These are phyloP conservation scores for Acanthococcus lagerstroemiae DNA, from an alignment of 2,888 invertebrate genomes.

Conservation along the genomic window DNA sequence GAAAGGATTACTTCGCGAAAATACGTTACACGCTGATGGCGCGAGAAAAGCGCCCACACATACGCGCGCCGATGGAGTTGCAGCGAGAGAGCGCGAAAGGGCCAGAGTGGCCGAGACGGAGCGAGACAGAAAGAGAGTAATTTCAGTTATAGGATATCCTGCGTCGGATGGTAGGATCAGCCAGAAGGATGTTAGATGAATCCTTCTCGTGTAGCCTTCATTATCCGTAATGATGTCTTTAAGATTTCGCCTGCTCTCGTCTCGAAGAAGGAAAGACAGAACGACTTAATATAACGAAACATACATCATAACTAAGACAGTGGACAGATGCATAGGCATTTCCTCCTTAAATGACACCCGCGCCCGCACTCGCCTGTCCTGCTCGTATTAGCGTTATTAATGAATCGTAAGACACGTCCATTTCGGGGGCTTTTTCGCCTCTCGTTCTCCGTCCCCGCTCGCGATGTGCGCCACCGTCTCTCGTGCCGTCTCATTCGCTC, in stretches of 20 bases:
- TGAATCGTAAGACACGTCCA: slow-evolving; percentile 31
- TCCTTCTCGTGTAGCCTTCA: slow-evolving; percentile 25
- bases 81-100: no score
- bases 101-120: not conserved
- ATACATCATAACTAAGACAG: slow-evolving; percentile 31
- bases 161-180: slow-evolving; percentile 19
- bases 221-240: slow-evolving; percentile 30
- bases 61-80: no score
- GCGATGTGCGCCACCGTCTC: slow-evolving; percentile 1
- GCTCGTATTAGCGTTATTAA: slow-evolving; percentile 30
- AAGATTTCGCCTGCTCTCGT: slow-evolving; percentile 17
- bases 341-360: slow-evolving; percentile 29
- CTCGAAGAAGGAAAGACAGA: slow-evolving; percentile 11
- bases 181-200: slow-evolving; percentile 27
- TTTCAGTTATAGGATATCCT: slow-evolving; percentile 26
- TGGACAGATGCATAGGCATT: slow-evolving; percentile 31
- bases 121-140: slow-evolving; percentile 12
- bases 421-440: slow-evolving; percentile 14
- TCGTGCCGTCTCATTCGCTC: no score
- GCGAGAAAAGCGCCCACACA: not conserved
- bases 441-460: slow-evolving; percentile 4
- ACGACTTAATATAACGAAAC: slow-evolving; percentile 31
- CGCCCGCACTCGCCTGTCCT: slow-evolving; percentile 1
- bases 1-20: slow-evolving; percentile 20
- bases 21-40: slow-evolving; percentile 3